phyloP scores from a whole-genome alignment of 2,888 invertebrate species.

The Danaus chrysippus region DNA sequence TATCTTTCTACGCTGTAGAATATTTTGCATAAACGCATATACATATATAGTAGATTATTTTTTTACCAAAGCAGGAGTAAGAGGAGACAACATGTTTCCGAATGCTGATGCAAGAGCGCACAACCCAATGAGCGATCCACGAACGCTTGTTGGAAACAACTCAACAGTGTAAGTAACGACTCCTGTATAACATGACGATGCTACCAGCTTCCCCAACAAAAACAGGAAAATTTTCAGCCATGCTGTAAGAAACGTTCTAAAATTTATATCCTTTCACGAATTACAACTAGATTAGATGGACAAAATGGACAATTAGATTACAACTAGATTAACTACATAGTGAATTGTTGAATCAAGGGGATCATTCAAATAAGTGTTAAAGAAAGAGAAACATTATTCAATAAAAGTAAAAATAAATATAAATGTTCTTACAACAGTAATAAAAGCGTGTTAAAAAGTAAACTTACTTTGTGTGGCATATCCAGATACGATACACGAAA shows the following conservation, averaged over 20 bases:
- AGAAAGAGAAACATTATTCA: not conserved
- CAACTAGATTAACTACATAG: not conserved
- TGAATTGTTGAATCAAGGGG: not conserved
- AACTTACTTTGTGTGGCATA: conserved; percentile 51
- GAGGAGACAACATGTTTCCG: conserved; percentile 82
- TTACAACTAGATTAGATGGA: too few species aligned
- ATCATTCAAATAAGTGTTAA: not conserved
- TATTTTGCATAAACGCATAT: not conserved
- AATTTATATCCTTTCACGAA: not conserved
- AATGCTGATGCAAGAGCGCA: conserved; percentile 79
- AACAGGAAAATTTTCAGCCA: conserved; percentile 66
- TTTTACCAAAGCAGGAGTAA: conserved; percentile 76
- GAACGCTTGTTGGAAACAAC: conserved; percentile 81
- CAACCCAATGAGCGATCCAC: conserved; percentile 80
- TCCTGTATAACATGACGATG: conserved; percentile 80
- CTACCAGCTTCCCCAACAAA: conserved; percentile 80
- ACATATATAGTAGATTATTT: conserved; percentile 22
- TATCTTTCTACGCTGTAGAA: not conserved
- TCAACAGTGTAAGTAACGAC: conserved; percentile 82
- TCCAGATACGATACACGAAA: conserved; percentile 47
- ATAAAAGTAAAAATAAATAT: not conserved
- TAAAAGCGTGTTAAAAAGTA: not conserved
- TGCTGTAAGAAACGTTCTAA: conserved; percentile 40
- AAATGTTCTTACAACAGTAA: not conserved
- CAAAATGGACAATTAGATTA: too few species aligned